These are phyloP conservation scores for Pardalotus punctatus DNA, from an alignment of 2,113 vertebrate genomes.

Conservation along the genomic window DNA sequence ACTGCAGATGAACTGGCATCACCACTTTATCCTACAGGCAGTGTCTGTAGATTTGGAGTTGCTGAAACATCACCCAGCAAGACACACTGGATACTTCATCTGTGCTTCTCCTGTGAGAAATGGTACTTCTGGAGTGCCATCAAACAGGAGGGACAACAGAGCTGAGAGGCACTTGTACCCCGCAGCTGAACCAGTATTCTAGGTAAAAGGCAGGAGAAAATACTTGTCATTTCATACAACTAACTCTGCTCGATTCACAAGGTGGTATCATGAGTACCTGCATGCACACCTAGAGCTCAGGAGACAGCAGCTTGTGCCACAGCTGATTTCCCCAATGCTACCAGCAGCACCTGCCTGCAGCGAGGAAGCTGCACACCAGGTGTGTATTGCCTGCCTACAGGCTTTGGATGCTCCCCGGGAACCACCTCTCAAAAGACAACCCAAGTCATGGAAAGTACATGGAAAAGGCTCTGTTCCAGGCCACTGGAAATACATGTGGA, in stretches of 20 bases:
- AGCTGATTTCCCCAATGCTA: not conserved
- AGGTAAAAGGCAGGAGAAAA: not conserved
- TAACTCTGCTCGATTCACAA: rapidly evolving
- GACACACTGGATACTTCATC: not conserved
- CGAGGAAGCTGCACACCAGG: rapidly evolving
- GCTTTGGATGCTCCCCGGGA: not conserved
- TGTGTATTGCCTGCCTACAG: rapidly evolving
- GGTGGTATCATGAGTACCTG: not conserved
- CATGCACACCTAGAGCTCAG: not conserved
- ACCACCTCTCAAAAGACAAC: not conserved
- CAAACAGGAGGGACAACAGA: not conserved
- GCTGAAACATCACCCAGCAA: not conserved
- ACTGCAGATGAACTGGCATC: rapidly evolving
- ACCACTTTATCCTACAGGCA: not conserved
- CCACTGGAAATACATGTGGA: not conserved
- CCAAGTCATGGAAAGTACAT: not conserved
- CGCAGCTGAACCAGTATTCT: not conserved
- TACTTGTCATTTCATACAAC: not conserved
- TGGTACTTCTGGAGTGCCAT: not conserved
- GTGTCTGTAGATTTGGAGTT: not conserved
- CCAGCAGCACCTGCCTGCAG: not conserved
- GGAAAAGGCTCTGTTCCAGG: not conserved
- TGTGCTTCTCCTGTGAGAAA: not conserved
- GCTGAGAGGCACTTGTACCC: not conserved
- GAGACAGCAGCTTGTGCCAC: not conserved